These are phyloP conservation scores for Onthophagus taurus DNA, from an alignment of 1,140 invertebrate genomes.

Conservation along the genomic window DNA sequence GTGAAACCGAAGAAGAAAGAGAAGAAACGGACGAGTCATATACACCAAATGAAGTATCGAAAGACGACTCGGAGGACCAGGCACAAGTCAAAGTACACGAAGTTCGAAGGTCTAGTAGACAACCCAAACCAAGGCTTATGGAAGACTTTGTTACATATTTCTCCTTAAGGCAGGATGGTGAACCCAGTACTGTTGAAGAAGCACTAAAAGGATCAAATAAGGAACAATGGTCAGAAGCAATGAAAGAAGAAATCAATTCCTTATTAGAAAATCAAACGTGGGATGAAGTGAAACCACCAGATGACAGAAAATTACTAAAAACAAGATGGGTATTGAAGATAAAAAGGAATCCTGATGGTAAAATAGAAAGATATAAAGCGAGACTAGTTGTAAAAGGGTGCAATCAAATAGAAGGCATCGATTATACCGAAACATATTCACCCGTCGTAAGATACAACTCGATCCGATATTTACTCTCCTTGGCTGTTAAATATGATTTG, in stretches of 20 bases:
- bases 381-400: slow-evolving; percentile 37
- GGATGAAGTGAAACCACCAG: slow-evolving; percentile 18
- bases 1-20: not conserved
- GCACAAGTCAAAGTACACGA: too few relatives aligned
- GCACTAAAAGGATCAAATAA: too few relatives aligned
- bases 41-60: too few relatives aligned
- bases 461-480: slow-evolving; percentile 25
- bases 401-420: slow-evolving; percentile 29
- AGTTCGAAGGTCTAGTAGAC: too few relatives aligned
- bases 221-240: too few relatives aligned
- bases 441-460: slow-evolving; percentile 29
- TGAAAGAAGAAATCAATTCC: too few relatives aligned
- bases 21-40: slow-evolving; percentile 8
- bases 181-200: slow-evolving; percentile 14
- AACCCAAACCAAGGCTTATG: too few relatives aligned
- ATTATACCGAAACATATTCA: slow-evolving; percentile 36
- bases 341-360: too few relatives aligned
- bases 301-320: slow-evolving; percentile 16
- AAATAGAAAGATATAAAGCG: slow-evolving; percentile 34
- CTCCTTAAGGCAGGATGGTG: too few relatives aligned
- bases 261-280: slow-evolving; percentile 25
- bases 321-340: slow-evolving; percentile 24
- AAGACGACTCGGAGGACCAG: too few relatives aligned
- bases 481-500: not conserved
- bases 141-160: too few relatives aligned